Conservation (phyloP, 2,797 vertebrate genomes). For the Gobionotothen gibberifrons region DNA sequence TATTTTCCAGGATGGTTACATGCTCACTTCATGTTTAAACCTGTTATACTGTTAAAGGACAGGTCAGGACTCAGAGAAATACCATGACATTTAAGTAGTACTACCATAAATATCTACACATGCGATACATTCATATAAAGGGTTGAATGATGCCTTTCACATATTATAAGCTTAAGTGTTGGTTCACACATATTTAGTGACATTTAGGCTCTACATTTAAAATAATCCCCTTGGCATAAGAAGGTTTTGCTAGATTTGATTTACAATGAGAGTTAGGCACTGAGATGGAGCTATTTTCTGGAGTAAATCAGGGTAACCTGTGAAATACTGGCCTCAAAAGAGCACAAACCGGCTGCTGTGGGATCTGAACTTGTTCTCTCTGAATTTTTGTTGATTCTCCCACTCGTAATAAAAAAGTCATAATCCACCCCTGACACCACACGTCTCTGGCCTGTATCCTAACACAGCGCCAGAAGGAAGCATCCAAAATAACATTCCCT, state of each 20-base stretch:
- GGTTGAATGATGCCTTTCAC: neutral
- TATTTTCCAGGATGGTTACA: neutral
- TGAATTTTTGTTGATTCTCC: slow-evolving; percentile 45
- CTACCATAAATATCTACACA: neutral
- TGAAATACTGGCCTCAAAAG: slow-evolving; percentile 33
- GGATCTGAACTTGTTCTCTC: slow-evolving; percentile 44
- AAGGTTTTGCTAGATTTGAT: slow-evolving; percentile 21
- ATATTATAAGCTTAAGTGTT: neutral
- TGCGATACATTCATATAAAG: neutral
- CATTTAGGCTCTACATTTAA: slow-evolving; percentile 26
- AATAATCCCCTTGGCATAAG: neutral
- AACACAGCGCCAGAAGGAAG: slow-evolving; percentile 44
- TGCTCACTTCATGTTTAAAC: neutral
- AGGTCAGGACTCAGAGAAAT: neutral
- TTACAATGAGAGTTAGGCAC: slow-evolving; percentile 5
- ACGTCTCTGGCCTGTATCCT: slow-evolving; percentile 59
- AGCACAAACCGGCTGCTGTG: slow-evolving; percentile 10
- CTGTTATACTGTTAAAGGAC: neutral
- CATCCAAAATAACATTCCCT: slow-evolving; percentile 59
- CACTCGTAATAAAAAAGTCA: slow-evolving; percentile 36
- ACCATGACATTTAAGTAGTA: neutral
- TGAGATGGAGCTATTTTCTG: slow-evolving; percentile 7
- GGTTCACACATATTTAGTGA: slow-evolving; percentile 9
- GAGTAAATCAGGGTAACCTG: slow-evolving; percentile 35
- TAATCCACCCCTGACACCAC: slow-evolving; percentile 46